phyloP scores from a whole-genome alignment of 2,797 vertebrate species.

The Lithobates pipiens region DNA sequence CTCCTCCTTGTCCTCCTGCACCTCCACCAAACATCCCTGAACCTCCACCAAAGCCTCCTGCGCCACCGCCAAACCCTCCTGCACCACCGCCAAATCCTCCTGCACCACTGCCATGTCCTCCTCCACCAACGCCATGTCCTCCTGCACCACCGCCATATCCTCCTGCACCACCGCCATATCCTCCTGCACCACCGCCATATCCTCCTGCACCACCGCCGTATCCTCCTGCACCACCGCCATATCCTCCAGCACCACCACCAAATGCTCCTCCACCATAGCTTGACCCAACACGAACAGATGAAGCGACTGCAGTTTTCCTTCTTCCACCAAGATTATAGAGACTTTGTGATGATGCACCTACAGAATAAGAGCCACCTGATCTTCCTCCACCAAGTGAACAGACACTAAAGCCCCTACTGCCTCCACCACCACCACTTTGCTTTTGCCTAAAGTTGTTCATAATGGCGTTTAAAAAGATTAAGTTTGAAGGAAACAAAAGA shows the following conservation, averaged over 20 bases:
- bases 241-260: slow-evolving; percentile 12
- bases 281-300: slow-evolving; percentile 6
- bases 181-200: slow-evolving; percentile 12
- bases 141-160: slow-evolving; percentile 3
- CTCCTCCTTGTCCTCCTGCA: slow-evolving; percentile 56
- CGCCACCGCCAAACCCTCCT: slow-evolving; percentile 56
- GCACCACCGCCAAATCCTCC: slow-evolving; percentile 4
- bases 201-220: neutral
- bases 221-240: slow-evolving; percentile 19
- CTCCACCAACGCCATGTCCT: slow-evolving; percentile 53
- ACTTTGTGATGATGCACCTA: slow-evolving; percentile 30
- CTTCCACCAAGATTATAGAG: slow-evolving; percentile 29
- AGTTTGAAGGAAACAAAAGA: slow-evolving; percentile 39
- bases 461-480: slow-evolving; percentile 14
- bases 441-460: slow-evolving; percentile 25
- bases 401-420: slow-evolving; percentile 42
- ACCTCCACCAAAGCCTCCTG: neutral
- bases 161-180: neutral
- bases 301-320: slow-evolving; percentile 10
- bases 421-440: slow-evolving; percentile 14
- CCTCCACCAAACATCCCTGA: slow-evolving; percentile 27
- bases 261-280: slow-evolving; percentile 16
- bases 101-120: slow-evolving; percentile 31
- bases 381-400: slow-evolving; percentile 54
- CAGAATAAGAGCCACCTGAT: slow-evolving; percentile 9